These are phyloP conservation scores for Brachyrhaphis roseni DNA, from an alignment of 2,797 vertebrate genomes.

Conservation along the genomic window DNA sequence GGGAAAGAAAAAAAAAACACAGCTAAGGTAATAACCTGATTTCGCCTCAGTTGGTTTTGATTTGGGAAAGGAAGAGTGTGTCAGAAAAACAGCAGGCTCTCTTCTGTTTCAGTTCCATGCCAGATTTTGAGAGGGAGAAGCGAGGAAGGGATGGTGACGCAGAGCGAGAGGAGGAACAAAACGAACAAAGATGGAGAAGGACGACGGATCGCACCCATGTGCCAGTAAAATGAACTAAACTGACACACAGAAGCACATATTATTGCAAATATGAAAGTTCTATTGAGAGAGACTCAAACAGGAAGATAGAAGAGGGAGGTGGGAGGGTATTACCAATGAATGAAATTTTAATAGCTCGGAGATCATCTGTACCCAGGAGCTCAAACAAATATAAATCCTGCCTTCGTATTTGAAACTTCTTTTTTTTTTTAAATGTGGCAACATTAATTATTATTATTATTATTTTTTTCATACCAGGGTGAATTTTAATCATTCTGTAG, in stretches of 20 bases:
- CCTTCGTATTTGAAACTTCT: constrained; percentile 50
- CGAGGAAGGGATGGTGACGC: constrained; percentile 47
- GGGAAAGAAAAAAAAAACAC: constrained; percentile 28
- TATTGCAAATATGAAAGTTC: constrained; percentile 56
- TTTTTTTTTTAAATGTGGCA: constrained; percentile 40
- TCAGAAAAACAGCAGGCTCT: constrained; percentile 73
- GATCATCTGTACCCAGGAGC: constrained; percentile 58
- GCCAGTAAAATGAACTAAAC: constrained; percentile 65
- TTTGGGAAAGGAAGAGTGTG: constrained; percentile 77
- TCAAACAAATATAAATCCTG: constrained; percentile 65
- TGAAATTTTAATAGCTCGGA: constrained; percentile 66
- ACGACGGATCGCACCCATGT: constrained; percentile 57
- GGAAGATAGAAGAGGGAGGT: constrained; percentile 48
- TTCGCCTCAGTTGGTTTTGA: constrained; percentile 76
- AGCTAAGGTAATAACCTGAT: constrained; percentile 78
- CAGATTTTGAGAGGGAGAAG: constrained; percentile 63
- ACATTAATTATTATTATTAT: constrained; percentile 13
- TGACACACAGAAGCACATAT: constrained; percentile 68
- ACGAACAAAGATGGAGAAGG: constrained; percentile 65
- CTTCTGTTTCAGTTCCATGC: constrained; percentile 66
- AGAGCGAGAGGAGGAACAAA: constrained; percentile 58
- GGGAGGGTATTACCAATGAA: constrained; percentile 64
- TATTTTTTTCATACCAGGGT: constrained; percentile 4
- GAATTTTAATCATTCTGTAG: constrained; percentile 64
- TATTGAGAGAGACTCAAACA: constrained; percentile 30